Evolutionary conservation across 2,797 vertebrate genomes (phyloP).

Genomic region (Chrosomus eos): DNA sequence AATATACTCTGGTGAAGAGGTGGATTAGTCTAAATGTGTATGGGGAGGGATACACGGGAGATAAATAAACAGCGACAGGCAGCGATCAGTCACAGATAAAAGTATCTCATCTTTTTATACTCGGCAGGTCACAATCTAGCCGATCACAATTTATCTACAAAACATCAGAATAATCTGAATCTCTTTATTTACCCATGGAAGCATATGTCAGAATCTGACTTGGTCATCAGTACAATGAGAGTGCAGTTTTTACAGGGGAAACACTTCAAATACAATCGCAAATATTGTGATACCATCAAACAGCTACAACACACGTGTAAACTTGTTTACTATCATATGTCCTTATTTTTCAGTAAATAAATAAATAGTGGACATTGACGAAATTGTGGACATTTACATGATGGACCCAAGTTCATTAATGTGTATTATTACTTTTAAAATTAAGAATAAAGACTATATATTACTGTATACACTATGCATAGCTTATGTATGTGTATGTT

Average conservation of each 20-base stretch:
- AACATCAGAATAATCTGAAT: conserved; percentile 19
- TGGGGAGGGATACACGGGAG: background rate
- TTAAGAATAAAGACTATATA: too few species aligned
- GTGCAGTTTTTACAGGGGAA: background rate
- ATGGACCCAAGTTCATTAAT: background rate
- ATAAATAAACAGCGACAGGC: conserved; percentile 45
- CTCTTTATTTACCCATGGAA: background rate
- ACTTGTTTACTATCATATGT: background rate
- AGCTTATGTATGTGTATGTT: background rate
- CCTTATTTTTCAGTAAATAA: background rate
- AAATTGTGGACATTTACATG: background rate
- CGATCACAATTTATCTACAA: conserved; percentile 6
- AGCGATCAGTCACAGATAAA: conserved; percentile 55
- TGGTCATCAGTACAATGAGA: background rate
- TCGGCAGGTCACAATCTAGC: background rate
- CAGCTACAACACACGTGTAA: background rate
- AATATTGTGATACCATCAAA: background rate
- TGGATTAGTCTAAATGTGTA: conserved; percentile 16
- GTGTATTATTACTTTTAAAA: too few species aligned
- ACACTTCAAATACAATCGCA: conserved; percentile 12
- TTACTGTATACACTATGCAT: too few species aligned
- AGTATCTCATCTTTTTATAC: conserved; percentile 31
- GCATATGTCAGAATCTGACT: background rate
- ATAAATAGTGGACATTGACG: background rate
- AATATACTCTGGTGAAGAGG: background rate